Evolutionary conservation across 2,113 vertebrate species (phyloP), one percentile per base, ranked within the genome.

Genomic region (Gasterosteus aculeatus): DNA sequence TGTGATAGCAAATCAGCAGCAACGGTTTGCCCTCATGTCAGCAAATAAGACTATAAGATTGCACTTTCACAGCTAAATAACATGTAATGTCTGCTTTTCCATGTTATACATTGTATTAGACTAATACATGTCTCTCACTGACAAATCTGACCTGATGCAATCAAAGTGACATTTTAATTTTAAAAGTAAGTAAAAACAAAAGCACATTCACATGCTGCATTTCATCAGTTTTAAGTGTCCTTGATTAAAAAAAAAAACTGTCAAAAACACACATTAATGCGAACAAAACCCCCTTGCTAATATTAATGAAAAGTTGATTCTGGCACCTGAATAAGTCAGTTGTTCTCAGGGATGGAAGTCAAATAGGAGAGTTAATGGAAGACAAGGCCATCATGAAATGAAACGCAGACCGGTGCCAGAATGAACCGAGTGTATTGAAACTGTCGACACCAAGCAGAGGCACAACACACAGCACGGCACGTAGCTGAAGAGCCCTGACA

Each of bases 171-270:
- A 35, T 35, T 71, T 29, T 54, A 56, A 53, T 18, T 35, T 6
- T 39, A 81, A 73, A 62, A 10, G 16, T 22, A 65, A 67, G 80
- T 53, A 29, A 57, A 69, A 78, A 29, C 4, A 75, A 71, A 82
- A 77, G 53, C 68, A 75, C 59, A 82, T 44, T 56, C 42, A 64
- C 83, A 88, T 91, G 90, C 90, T 77, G n/a, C 33, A 51, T 56
- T 65, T 71, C 7, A 19, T 41, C 7, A 58, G 42, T 42, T 11
- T 31, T 3, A 57, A 38, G 44, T 70, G 63, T 53, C 69, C 35
- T 64, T 12, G 3, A 75, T 74, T 39, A 39, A 73, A 29, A 72
- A 6, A 41, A 60, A 26, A 26, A 26, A 26, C 22, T 1, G 22
- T 26, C 22, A 75, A 41, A 0, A 44, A n/a, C 46, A 86, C 66